Base-by-base conservation (phyloP, 2,113 vertebrate species). In the Mus musculus region DNA sequence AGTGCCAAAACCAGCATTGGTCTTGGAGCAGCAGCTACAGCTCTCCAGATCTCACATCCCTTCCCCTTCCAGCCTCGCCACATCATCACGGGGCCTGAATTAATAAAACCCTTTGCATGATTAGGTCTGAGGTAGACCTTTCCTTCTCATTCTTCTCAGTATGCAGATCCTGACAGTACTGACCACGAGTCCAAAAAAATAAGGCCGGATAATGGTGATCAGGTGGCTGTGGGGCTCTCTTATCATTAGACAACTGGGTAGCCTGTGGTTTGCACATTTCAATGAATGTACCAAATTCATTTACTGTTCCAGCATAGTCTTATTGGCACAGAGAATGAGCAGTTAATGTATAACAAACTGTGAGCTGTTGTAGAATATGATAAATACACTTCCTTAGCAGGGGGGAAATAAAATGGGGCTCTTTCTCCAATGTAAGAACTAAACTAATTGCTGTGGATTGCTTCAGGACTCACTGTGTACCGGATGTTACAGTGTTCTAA, bases 1-100 rank as follows among this genome's bases (percentile, higher is more conserved):
- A 96, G 96, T 98, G 98, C 98, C 98, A 98, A 98, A 98, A 97
- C 97, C 97, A 98, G 98, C 98, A 94, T 77, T 98, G 98, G 98
- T 98, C 98, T 98, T 99, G 98, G 98, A 98, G 97, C 98, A 93
- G 97, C 98, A 93, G 97, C 98, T 98, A 96, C 98, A 98, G 81
- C 97, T 46, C 95, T 98, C 89, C 96, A 96, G 95, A 96, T 96
- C 94, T 96, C 97, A 17, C 97, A 95, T 98, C 96, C 89, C 71
- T 91, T 97, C 98, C 67, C 94, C 93, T 98, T 97, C 97, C 96
- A 98, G 89, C 89, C 85, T 91, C 96, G 93, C 90, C 96, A 91
- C 96, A 97, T 98, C 97, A 93, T 98, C 98, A 97, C 94, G 82
- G 93, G 97, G 96, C 95, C 96, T 97, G 92, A 96, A 97, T 95